A percentile compares a stretch with the other conserved stretches of the same genome.
phyloP scores from a whole-genome alignment of 2,888 invertebrate genomes.

The Ophion ellenae region DNA sequence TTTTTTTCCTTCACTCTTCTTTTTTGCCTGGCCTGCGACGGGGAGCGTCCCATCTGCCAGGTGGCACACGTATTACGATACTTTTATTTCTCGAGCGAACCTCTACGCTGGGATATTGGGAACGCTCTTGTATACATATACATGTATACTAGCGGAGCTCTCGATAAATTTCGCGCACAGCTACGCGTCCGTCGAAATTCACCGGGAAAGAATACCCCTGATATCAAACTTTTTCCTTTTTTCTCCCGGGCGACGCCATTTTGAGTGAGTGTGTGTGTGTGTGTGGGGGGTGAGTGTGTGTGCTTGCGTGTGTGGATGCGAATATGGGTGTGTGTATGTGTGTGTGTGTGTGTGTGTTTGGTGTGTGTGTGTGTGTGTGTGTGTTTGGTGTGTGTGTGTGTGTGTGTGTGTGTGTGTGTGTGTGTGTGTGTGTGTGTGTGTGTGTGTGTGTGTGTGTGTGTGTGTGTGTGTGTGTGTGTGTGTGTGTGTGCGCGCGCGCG shows the following conservation, averaged over 20 bases:
- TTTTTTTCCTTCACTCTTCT: neutral
- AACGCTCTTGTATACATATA: neutral
- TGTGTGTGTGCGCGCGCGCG: no score
- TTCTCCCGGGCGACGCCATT: neutral
- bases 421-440: no score
- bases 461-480: no score
- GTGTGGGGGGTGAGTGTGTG: no score
- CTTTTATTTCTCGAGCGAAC: conserved; percentile 1
- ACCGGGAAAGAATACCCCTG: neutral
- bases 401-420: no score
- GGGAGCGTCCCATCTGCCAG: conserved; percentile 1
- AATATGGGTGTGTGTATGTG: no score
- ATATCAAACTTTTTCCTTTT: neutral
- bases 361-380: no score
- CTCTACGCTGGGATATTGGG: neutral
- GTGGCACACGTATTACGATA: conserved; percentile 10
- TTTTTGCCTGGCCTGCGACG: neutral
- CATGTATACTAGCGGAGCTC: neutral
- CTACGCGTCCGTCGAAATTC: neutral
- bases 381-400: no score
- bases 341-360: no score
- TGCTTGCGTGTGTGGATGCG: no score
- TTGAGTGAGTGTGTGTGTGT: no score
- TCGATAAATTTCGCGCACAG: neutral
- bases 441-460: no score